Base-by-base conservation (phyloP, 2,113 vertebrate species). In the Callopanchax toddi region DNA sequence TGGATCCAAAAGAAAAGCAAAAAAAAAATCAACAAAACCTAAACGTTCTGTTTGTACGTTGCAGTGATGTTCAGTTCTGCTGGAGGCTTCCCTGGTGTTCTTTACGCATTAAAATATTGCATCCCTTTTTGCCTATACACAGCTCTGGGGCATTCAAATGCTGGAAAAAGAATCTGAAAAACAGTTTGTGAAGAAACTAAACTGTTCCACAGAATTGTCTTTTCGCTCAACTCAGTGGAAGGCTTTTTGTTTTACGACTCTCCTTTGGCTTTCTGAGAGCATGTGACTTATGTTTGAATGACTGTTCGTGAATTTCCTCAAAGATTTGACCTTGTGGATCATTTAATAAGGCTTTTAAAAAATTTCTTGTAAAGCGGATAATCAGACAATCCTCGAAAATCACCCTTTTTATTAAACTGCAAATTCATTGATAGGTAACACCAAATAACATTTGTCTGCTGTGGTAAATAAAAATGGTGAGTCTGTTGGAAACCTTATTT, bases 401-500 rank as follows among this genome's bases (percentile, higher is more conserved):
- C n/a, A n/a, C n/a, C n/a, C n/a, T n/a, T 50, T 45, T 51, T 2
- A 46, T 61, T 20, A 11, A 58, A 53, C 26, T 32, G 20, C 22
- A 39, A 17, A 25, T 11, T 34, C 10, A 58, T 39, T 43, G 21
- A 23, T 32, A n/a, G 26, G 13, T 13, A 21, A 17, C 23, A 55
- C 55, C 46, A 65, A 58, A 32, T 12, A 16, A 12, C 36, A 65
- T 23, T 74, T 46, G 29, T 12, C 42, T 29, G 20, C 53, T 67
- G 60, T 18, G 17, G 5, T 49, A 15, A 25, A 57, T 49, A 39
- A 57, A 4, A 32, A 23, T 57, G n/a, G n/a, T 10, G 60, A 22
- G 0, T 0, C 22, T 13, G 23, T 51, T 29, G 56, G 21, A 71
- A 78, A 64, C 66, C 13, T 3, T 62, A 54, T 76, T 71, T 54